phyloP scores from a whole-genome alignment of 2,888 invertebrate species.

The Mellilla xanthometata region DNA sequence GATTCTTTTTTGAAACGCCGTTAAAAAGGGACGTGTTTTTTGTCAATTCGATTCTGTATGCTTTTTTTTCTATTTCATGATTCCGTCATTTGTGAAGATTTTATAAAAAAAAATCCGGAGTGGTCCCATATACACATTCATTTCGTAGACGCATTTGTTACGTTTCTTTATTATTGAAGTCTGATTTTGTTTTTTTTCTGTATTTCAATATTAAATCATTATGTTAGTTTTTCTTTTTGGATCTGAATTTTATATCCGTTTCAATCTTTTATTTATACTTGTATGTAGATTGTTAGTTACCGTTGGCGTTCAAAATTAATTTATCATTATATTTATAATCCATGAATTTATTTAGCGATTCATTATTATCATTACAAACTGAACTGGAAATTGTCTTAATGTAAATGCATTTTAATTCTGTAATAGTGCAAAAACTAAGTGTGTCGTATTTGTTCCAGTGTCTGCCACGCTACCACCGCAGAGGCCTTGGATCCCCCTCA shows the following conservation, averaged over 20 bases:
- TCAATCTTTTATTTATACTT: conserved; percentile 43
- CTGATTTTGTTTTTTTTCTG: too few species aligned
- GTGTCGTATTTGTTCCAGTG: conserved; percentile 90
- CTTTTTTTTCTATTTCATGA: conserved; percentile 5
- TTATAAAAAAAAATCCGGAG: too few species aligned
- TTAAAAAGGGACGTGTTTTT: too few species aligned
- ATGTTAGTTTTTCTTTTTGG: conserved; percentile 19
- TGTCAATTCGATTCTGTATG: conserved; percentile 7
- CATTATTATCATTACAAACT: conserved; percentile 1
- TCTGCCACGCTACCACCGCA: conserved; percentile 95
- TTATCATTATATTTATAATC: too few species aligned
- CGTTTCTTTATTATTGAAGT: too few species aligned
- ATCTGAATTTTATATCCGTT: conserved; percentile 27
- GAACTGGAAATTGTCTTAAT: not conserved
- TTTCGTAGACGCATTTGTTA: too few species aligned
- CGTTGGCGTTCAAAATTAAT: conserved; percentile 44
- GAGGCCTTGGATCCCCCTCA: conserved; percentile 97
- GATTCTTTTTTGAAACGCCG: too few species aligned
- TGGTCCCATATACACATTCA: too few species aligned
- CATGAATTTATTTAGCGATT: too few species aligned
- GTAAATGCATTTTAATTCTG: not conserved
- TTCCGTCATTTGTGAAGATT: too few species aligned
- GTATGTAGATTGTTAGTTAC: conserved; percentile 47
- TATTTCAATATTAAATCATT: too few species aligned
- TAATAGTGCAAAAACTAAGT: too few species aligned